Percentiles rank a stretch among this genome's conserved stretches.
These are phyloP conservation scores for Pterocles burchelli DNA, from an alignment of 2,113 vertebrate genomes.

Conservation along the genomic window DNA sequence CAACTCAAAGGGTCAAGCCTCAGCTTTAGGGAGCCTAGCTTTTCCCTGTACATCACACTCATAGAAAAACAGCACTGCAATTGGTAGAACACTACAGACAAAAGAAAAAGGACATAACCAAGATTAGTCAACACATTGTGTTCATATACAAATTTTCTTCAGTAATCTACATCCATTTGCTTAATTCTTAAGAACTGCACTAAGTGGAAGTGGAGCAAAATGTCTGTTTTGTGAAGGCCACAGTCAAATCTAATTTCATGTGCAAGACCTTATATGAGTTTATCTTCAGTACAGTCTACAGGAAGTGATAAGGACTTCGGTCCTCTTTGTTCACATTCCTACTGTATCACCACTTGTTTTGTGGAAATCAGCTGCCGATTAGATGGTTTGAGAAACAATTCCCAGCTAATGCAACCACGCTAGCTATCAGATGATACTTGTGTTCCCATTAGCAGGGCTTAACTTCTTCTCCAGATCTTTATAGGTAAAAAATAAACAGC, in stretches of 20 bases:
- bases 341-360: not conserved
- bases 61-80: not conserved
- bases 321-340: not conserved
- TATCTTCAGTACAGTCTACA: not conserved
- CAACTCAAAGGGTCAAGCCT: not conserved
- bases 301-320: not conserved
- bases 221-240: not conserved
- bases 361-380: not conserved
- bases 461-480: not conserved
- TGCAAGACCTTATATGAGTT: not conserved
- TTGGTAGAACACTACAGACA: not conserved
- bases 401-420: rapidly evolving
- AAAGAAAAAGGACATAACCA: not conserved
- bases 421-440: not conserved
- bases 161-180: not conserved
- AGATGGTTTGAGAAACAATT: not conserved
- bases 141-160: not conserved
- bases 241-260: not conserved
- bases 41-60: not conserved
- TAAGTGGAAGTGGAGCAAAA: not conserved
- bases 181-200: not conserved
- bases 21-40: not conserved
- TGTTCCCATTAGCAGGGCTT: not conserved
- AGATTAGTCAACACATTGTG: not conserved
- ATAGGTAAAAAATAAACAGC: not conserved